Base-by-base conservation (phyloP, 2,888 invertebrate genomes). In the Macropis europaea region DNA sequence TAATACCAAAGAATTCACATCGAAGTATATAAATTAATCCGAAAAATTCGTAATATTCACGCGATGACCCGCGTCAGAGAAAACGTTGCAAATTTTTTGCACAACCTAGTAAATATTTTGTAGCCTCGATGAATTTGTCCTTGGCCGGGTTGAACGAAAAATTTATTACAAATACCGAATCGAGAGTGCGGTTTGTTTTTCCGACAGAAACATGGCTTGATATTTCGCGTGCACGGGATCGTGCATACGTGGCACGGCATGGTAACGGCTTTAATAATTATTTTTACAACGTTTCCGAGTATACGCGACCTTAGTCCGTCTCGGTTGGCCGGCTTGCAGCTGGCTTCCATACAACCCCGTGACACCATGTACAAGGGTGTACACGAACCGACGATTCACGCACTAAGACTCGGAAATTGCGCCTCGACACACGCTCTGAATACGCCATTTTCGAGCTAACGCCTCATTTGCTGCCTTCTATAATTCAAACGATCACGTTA, bases 211-310 rank as follows among this genome's bases (percentile, higher is more conserved):
- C 7, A 28, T 15, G 42, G 30, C 30, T 17, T 28, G 43, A 45
- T 30, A 50, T 52, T 67, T 70, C 32, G 48, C 66, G 43, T 43
- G 43, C 36, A 34, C 22, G 34, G n/a, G 42, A 57, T 50, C 53
- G 73, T 59, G 57, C 57, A 28, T 28, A 40, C 64, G 28, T 32
- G 63, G 61, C 62, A 64, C 66, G 77, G 81, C 77, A 81, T 76
- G 84, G 85, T 88, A 90, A 89, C 89, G 88, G 88, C 87, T 89
- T 88, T 85, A 87, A 89, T 90, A 89, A 90, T 90, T 90, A 90
- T 90, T 90, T 90, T 90, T 89, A 89, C 88, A 89, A 86, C 89
- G 88, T 90, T 90, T 90, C 89, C 88, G 84, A 89, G 89, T 89
- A 86, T 84, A 88, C 78, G 83, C 79, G 77, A 76, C 73, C 75